These are phyloP conservation scores for Macrocentrus cingulum DNA, from an alignment of 1,140 invertebrate species.

Conservation along the genomic window DNA sequence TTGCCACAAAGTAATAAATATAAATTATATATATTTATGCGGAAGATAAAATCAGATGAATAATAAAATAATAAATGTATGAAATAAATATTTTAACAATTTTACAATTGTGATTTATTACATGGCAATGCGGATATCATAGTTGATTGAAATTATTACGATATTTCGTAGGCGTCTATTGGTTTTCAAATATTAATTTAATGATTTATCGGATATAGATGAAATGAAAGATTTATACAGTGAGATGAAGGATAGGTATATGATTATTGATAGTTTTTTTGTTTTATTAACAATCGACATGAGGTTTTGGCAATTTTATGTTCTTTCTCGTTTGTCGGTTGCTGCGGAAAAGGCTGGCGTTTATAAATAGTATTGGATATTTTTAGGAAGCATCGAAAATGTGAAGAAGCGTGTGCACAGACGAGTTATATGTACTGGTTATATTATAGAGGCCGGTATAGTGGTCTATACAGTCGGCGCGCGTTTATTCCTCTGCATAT, in stretches of 20 bases:
- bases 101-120: not conserved
- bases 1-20: too few species aligned
- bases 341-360: conserved; percentile 10
- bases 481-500: too few species aligned
- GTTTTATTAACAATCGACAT: conserved; percentile 5
- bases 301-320: conserved; percentile 5
- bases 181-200: not conserved
- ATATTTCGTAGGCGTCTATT: not conserved
- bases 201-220: too few species aligned
- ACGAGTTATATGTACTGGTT: not conserved
- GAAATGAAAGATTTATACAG: too few species aligned
- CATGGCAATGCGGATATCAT: not conserved
- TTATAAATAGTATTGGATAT: conserved; percentile 40
- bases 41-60: too few species aligned
- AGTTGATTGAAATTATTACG: not conserved
- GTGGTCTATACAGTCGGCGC: too few species aligned
- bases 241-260: too few species aligned
- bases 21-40: too few species aligned
- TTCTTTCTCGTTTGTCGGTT: conserved; percentile 21
- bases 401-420: conserved; percentile 16
- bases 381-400: conserved; percentile 36
- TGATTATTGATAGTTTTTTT: not conserved
- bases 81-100: not conserved
- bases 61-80: too few species aligned
- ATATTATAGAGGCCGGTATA: too few species aligned